Evolutionary conservation across 92 coral and sea anemone species (phyloP).

Genomic region (Bergia puertoricense): DNA sequence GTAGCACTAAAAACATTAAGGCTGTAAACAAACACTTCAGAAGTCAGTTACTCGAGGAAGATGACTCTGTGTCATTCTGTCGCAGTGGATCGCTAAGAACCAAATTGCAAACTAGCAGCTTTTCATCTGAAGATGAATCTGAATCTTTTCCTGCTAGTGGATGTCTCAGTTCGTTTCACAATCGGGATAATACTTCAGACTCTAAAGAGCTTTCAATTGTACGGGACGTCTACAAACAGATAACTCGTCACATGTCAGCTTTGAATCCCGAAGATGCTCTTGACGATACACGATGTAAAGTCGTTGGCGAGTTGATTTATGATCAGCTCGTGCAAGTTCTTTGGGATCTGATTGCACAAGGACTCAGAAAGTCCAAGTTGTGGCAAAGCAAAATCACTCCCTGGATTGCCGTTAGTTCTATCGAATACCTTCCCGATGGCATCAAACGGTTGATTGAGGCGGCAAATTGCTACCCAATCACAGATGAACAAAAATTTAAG

Average conservation of each 20-base stretch:
- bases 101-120: background rate
- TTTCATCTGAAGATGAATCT: background rate
- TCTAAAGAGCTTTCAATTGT: background rate
- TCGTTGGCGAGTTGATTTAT: conserved; percentile 33
- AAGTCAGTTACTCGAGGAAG: background rate
- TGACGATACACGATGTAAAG: conserved; percentile 22
- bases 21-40: background rate
- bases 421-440: background rate
- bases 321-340: conserved; percentile 21
- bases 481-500: conserved; percentile 32
- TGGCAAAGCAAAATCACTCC: conserved; percentile 36
- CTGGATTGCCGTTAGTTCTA: conserved; percentile 5
- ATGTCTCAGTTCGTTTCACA: background rate
- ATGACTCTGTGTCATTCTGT: conserved; percentile 9
- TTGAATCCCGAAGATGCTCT: conserved; percentile 28
- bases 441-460: background rate
- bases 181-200: background rate
- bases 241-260: conserved; percentile 33
- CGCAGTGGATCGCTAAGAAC: conserved; percentile 28
- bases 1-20: background rate
- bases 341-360: conserved; percentile 8
- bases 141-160: background rate
- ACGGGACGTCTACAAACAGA: conserved; percentile 14
- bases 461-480: conserved; percentile 21
- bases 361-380: conserved; percentile 20